These are phyloP conservation scores for Lophius piscatorius DNA, from an alignment of 2,113 vertebrate genomes.

Conservation along the genomic window DNA sequence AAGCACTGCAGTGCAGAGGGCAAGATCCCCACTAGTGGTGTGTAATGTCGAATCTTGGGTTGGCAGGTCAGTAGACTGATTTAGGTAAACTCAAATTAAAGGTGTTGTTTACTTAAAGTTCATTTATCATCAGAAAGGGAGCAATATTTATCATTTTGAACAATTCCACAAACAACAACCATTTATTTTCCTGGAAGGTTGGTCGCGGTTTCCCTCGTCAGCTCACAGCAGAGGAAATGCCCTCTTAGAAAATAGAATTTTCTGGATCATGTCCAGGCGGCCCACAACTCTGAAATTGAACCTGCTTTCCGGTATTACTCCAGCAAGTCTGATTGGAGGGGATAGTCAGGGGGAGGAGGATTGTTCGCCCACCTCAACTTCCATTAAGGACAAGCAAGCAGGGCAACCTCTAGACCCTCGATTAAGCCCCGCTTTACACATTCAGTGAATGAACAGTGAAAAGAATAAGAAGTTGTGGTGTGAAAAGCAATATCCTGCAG, in stretches of 20 bases:
- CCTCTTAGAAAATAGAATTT: conserved; percentile 33
- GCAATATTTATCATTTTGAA: conserved; percentile 32
- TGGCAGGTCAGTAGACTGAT: neutral
- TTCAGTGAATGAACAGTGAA: conserved; percentile 42
- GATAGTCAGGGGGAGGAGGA: conserved; percentile 14
- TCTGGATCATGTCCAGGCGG: conserved; percentile 21
- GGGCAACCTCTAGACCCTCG: conserved; percentile 47
- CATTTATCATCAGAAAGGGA: conserved; percentile 25
- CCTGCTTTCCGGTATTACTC: conserved; percentile 41
- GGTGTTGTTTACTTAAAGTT: conserved; percentile 20
- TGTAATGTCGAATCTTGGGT: neutral
- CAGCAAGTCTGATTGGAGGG: neutral
- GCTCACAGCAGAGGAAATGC: conserved; percentile 10
- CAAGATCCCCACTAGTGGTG: neutral
- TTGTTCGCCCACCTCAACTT: conserved; percentile 54
- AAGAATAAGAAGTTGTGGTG: conserved; percentile 40
- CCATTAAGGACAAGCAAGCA: conserved; percentile 65
- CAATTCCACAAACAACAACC: conserved; percentile 6
- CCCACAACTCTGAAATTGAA: conserved; percentile 59
- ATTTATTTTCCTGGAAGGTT: neutral
- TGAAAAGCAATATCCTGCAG: conserved; percentile 72
- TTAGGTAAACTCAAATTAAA: neutral
- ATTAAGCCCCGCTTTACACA: conserved; percentile 53
- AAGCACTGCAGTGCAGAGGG: neutral
- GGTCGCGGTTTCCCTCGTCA: no score